phyloP scores from a whole-genome alignment of 2,113 vertebrate species.

The Nerophis lumbriciformis region DNA sequence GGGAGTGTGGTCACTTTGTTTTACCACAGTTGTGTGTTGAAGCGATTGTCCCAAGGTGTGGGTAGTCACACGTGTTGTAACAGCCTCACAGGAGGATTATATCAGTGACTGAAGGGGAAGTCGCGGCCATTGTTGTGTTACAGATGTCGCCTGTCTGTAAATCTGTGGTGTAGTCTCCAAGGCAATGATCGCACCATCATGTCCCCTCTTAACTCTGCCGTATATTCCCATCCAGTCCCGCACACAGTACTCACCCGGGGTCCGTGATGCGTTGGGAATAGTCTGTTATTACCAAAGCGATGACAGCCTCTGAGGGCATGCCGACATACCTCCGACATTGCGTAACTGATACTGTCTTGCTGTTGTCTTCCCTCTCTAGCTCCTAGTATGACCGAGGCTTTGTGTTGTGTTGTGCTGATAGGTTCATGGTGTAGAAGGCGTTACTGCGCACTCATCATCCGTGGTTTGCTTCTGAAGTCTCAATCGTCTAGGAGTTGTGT shows the following conservation, averaged over 20 bases:
- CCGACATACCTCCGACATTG: constrained; percentile 38
- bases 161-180: constrained; percentile 47
- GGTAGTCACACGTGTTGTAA: constrained; percentile 37
- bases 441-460: no score
- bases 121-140: background rate
- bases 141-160: constrained; percentile 32
- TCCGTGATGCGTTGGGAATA: constrained; percentile 50
- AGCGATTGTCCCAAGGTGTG: constrained; percentile 34
- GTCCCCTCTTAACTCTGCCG: background rate
- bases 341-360: constrained; percentile 21
- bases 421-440: no score
- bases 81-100: constrained; percentile 28
- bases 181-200: constrained; percentile 12
- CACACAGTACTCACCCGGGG: constrained; percentile 14
- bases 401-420: background rate
- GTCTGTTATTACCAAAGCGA: constrained; percentile 60
- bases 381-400: background rate
- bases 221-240: constrained; percentile 12
- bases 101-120: constrained; percentile 18
- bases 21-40: constrained; percentile 7
- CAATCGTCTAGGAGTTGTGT: no score
- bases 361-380: background rate
- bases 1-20: constrained; percentile 16
- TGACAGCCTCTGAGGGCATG: constrained; percentile 48
- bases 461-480: no score